Evolutionary conservation across 2,113 vertebrate species (phyloP).

Genomic region (Nibea coibor): DNA sequence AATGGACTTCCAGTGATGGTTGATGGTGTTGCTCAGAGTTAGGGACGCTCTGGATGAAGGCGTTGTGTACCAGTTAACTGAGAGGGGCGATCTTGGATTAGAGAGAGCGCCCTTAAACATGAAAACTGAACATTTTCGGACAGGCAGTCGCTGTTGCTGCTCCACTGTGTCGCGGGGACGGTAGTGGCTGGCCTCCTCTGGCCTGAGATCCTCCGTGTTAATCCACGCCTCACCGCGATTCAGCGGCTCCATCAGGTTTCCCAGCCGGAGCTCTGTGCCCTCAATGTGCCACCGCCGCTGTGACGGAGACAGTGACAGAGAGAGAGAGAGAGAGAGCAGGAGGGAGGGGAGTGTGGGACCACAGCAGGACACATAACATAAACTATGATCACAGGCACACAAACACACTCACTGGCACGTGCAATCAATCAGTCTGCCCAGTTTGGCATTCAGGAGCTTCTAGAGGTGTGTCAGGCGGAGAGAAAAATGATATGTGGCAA

Average conservation of each 20-base stretch:
- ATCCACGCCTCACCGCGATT: constrained; percentile 50
- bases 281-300: constrained; percentile 63
- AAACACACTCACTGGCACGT: constrained; percentile 44
- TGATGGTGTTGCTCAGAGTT: background rate
- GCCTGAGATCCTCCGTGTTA: constrained; percentile 40
- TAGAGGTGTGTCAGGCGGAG: constrained; percentile 52
- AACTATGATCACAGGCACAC: constrained; percentile 64
- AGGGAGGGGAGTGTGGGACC: constrained; percentile 20
- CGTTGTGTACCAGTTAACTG: background rate
- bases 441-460: constrained; percentile 52
- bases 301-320: constrained; percentile 47
- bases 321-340: background rate
- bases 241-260: constrained; percentile 63
- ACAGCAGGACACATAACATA: constrained; percentile 56
- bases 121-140: constrained; percentile 8
- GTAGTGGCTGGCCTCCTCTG: constrained; percentile 40
- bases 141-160: background rate
- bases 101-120: constrained; percentile 33
- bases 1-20: background rate
- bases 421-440: constrained; percentile 58
- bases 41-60: background rate
- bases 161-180: background rate
- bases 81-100: background rate
- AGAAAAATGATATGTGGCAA: constrained; percentile 53
- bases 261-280: constrained; percentile 59